These are phyloP conservation scores for Drosophila sulfurigaster DNA, from an alignment of 1,140 invertebrate genomes.

Conservation along the genomic window DNA sequence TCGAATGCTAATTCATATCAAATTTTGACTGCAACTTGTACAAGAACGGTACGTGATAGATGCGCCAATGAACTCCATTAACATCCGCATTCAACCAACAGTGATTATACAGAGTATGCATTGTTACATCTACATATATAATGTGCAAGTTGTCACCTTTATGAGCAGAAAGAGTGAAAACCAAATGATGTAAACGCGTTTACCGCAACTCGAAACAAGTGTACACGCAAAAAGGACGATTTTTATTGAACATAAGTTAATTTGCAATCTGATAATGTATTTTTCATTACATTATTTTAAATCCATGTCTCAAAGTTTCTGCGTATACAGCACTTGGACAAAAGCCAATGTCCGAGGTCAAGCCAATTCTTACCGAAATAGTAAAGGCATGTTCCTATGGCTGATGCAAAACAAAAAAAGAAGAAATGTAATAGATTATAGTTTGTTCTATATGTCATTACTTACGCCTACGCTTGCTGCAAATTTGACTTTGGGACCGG, in stretches of 20 bases:
- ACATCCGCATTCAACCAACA: slow-evolving; percentile 76
- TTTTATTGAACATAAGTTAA: neutral
- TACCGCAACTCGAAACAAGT: slow-evolving; percentile 73
- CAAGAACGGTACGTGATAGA: slow-evolving; percentile 81
- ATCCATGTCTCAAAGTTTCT: slow-evolving; percentile 82
- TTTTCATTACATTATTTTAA: slow-evolving; percentile 72
- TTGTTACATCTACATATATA: slow-evolving; percentile 73
- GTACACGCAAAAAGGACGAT: too few relatives aligned
- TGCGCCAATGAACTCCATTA: slow-evolving; percentile 77
- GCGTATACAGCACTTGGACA: slow-evolving; percentile 80
- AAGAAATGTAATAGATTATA: neutral
- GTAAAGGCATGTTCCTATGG: slow-evolving; percentile 80
- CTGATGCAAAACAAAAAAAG: slow-evolving; percentile 32
- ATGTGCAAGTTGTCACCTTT: slow-evolving; percentile 78
- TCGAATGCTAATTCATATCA: slow-evolving; percentile 77
- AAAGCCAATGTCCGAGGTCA: slow-evolving; percentile 69
- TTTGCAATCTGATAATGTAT: neutral
- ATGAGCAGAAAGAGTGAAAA: slow-evolving; percentile 72
- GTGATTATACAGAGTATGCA: slow-evolving; percentile 73
- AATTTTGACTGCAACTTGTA: slow-evolving; percentile 82
- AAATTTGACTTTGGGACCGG: slow-evolving; percentile 69
- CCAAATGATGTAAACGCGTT: slow-evolving; percentile 76
- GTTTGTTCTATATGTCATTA: slow-evolving; percentile 1
- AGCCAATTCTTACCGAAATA: slow-evolving; percentile 68
- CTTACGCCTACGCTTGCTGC: slow-evolving; percentile 77